Evolutionary conservation across 2,113 vertebrate genomes (phyloP), one percentile per base, ranked within the genome.

Genomic region (Nothocercus julius): DNA sequence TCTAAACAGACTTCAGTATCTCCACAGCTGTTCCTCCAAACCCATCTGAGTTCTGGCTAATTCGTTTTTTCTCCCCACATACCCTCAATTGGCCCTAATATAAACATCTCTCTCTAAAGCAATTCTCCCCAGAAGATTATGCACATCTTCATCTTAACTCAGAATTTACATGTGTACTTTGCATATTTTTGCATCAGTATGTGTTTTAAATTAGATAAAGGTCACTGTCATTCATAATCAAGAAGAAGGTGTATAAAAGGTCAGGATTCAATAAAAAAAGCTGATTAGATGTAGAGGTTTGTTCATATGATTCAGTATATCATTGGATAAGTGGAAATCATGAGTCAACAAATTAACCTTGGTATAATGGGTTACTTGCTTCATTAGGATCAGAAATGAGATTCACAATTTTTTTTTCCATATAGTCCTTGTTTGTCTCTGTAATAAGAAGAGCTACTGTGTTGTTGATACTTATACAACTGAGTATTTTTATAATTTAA

Each of bases 161-260:
- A 96, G 92, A 98, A 98, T 98, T 98, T 98, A 97, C 98, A 98
- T 98, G 97, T 97, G 96, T 98, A 97, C 96, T 98, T 97, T 98
- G 98, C 98, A 98, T 98, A 98, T 98, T 98, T 98, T 98, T 98
- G 97, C 97, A 98, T 98, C 96, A 97, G 96, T 97, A 95, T 97
- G 90, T 98, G 94, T 96, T 97, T 97, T 98, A 98, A 97, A 98
- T 98, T 98, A 98, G 95, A 97, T 97, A 98, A 98, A 98, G 98
- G 98, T 98, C 98, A 98, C 97, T 98, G 97, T 98, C 98, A 98
- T 98, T 98, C 98, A 98, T 97, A 98, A 98, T 98, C 98, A 98
- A 98, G 97, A 97, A 83, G 97, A 98, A 98, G 96, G 97, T 97
- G 94, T 95, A 98, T 98, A 97, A 98, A 98, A 98, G 98, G 98